Conservation (phyloP, 2,797 vertebrate species). For the Argya squamiceps region DNA sequence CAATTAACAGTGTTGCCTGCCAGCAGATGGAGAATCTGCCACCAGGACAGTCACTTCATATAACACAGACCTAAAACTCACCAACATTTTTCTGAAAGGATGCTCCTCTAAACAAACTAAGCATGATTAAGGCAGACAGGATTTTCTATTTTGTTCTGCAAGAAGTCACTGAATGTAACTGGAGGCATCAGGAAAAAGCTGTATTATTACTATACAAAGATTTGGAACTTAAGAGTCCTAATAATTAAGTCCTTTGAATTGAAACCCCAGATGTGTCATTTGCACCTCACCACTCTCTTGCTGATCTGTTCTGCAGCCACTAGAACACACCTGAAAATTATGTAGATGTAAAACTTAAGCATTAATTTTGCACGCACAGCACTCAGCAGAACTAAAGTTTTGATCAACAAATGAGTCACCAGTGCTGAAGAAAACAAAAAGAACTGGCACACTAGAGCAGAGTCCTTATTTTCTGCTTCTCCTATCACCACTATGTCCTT, state of each 20-base stretch:
- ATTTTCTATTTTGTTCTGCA: neutral
- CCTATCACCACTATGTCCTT: neutral
- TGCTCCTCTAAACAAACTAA: neutral
- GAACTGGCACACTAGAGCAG: neutral
- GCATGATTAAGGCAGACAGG: neutral
- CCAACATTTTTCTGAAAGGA: neutral
- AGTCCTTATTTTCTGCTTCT: neutral
- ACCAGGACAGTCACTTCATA: neutral
- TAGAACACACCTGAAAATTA: neutral
- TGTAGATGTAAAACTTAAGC: neutral
- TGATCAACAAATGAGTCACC: neutral
- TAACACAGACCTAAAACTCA: neutral
- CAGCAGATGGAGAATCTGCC: neutral
- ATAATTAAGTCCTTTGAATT: neutral
- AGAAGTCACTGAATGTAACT: neutral
- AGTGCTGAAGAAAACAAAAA: neutral
- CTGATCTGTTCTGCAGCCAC: neutral
- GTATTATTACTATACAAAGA: neutral
- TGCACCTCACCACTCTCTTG: neutral
- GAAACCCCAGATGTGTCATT: neutral
- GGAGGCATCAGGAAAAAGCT: neutral
- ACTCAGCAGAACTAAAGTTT: neutral
- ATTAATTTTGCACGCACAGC: neutral
- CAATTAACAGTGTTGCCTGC: neutral
- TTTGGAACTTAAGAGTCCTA: neutral